A percentile compares a stretch with the other conserved stretches of the same genome.
Conservation (phyloP, 2,888 invertebrate genomes). For the Ectemnius cavifrons region DNA sequence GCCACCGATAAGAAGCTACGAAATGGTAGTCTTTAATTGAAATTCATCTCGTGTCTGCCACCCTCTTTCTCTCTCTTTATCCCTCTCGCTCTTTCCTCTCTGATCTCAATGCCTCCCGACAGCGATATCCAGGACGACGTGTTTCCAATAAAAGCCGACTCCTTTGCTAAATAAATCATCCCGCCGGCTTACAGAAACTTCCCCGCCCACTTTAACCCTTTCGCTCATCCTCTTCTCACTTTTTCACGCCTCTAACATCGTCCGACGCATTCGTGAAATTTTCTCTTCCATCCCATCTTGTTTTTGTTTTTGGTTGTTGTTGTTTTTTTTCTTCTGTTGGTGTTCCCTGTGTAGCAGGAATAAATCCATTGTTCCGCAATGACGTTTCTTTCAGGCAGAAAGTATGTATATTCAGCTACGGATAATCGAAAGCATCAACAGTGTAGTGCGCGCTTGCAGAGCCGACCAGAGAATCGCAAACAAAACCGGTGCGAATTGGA, state of each 20-base stretch:
- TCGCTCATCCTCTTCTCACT: slow-evolving; percentile 7
- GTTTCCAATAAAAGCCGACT: slow-evolving; percentile 49
- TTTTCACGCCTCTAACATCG: neutral
- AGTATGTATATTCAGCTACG: too few relatives aligned
- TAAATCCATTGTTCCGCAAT: neutral
- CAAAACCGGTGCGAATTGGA: too few relatives aligned
- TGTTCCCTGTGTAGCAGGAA: too few relatives aligned
- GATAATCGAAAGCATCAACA: slow-evolving; percentile 10
- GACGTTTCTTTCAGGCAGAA: neutral
- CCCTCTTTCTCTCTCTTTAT: slow-evolving; percentile 13
- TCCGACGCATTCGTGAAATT: too few relatives aligned
- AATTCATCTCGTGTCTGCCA: slow-evolving; percentile 49
- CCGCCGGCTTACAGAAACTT: slow-evolving; percentile 35
- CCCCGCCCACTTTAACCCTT: neutral
- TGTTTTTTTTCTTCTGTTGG: too few relatives aligned
- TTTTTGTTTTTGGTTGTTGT: too few relatives aligned
- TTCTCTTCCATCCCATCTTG: too few relatives aligned
- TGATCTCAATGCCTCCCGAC: slow-evolving; percentile 20
- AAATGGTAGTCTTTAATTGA: slow-evolving; percentile 45
- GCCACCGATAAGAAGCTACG: slow-evolving; percentile 17
- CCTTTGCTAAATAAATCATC: slow-evolving; percentile 56
- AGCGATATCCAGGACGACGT: slow-evolving; percentile 52
- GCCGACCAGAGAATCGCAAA: too few relatives aligned
- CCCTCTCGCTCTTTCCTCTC: slow-evolving; percentile 5
- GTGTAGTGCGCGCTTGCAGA: too few relatives aligned